Evolutionary conservation across 1,140 invertebrate genomes (phyloP).

Genomic region (Euura lappo): DNA sequence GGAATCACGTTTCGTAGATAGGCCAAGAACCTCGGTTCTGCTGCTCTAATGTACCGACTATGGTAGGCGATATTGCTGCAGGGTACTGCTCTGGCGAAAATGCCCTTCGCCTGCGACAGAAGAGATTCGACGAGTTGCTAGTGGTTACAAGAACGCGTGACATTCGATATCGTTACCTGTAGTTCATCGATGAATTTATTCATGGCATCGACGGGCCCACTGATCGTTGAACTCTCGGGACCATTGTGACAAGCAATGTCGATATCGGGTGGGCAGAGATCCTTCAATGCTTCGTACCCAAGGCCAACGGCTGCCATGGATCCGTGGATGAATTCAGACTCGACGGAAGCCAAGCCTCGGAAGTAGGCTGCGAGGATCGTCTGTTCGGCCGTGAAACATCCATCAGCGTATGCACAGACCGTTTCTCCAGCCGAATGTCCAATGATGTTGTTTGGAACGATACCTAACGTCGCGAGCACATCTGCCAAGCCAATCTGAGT

Average conservation of each 20-base stretch:
- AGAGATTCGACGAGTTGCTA: conserved; percentile 5
- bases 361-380: conserved; percentile 82
- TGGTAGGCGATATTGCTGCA: conserved; percentile 77
- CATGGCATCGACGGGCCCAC: conserved; percentile 67
- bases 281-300: conserved; percentile 65
- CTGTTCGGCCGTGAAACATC: conserved; percentile 80
- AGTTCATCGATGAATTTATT: conserved; percentile 50
- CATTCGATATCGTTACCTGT: conserved; percentile 48
- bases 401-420: conserved; percentile 85
- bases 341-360: conserved; percentile 82
- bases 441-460: conserved; percentile 77
- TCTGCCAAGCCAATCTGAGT: conserved; percentile 76
- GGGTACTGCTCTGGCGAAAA: conserved; percentile 78
- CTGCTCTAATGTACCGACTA: conserved; percentile 69
- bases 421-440: conserved; percentile 84
- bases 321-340: conserved; percentile 76
- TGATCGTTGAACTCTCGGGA: conserved; percentile 72
- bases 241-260: conserved; percentile 77
- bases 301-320: conserved; percentile 86
- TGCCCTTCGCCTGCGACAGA: conserved; percentile 68
- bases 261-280: conserved; percentile 62
- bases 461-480: conserved; percentile 67
- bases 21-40: conserved; percentile 73
- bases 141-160: too few relatives aligned
- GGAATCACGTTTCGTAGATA: conserved; percentile 77